A percentile compares a stretch with the other conserved stretches of the same genome.
Evolutionary conservation across 2,797 vertebrate genomes (phyloP).

Genomic region (Poeciliopsis presidionis): DNA sequence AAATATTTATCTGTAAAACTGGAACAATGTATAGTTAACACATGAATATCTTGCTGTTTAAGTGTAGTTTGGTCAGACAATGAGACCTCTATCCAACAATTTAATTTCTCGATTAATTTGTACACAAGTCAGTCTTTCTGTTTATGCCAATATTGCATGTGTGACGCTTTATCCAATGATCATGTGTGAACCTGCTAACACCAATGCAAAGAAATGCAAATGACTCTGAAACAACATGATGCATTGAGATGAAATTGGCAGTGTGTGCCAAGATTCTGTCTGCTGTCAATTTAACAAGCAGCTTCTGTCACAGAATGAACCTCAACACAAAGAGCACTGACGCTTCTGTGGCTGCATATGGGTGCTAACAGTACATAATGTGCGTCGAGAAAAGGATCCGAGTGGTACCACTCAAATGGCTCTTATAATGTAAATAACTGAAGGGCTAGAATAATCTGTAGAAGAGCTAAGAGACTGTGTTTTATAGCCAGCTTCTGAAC

Average conservation of each 20-base stretch:
- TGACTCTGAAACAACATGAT: conserved; percentile 38
- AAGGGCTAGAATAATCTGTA: background rate
- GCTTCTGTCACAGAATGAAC: conserved; percentile 54
- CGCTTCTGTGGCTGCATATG: conserved; percentile 36
- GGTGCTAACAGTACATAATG: conserved; percentile 12
- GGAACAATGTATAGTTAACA: too few species aligned
- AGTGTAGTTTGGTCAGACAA: background rate
- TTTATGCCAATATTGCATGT: background rate
- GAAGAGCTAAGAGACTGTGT: background rate
- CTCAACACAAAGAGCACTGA: conserved; percentile 40
- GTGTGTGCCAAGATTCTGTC: conserved; percentile 52
- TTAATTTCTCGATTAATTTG: background rate
- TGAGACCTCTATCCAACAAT: too few species aligned
- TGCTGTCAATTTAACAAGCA: conserved; percentile 48
- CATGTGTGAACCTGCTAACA: conserved; percentile 10
- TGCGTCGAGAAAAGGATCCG: conserved; percentile 36
- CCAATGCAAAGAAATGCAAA: conserved; percentile 44
- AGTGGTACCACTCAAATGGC: conserved; percentile 2
- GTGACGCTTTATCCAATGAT: background rate
- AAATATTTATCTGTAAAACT: background rate
- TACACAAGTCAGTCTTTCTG: background rate
- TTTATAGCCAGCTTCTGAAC: background rate
- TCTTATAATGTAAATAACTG: conserved; percentile 11
- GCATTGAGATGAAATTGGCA: conserved; percentile 56
- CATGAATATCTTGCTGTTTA: background rate